Percentiles rank a stretch among this genome's conserved stretches.
Evolutionary conservation across 2,113 vertebrate species (phyloP).

Genomic region (Podocnemis expansa): DNA sequence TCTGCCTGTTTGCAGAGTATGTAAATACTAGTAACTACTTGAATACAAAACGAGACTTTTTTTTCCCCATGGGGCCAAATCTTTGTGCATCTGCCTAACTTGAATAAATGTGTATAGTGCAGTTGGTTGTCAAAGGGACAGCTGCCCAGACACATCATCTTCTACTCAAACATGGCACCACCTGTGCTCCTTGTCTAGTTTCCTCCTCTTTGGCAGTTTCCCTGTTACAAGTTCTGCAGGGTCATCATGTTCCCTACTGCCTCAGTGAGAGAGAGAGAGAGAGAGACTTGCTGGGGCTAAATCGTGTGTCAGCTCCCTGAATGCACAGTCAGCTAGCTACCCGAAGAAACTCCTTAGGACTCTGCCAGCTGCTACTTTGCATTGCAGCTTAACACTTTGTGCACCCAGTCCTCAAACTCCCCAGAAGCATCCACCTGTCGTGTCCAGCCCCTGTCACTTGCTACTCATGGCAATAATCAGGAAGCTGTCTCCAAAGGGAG

Average conservation of each 20-base stretch:
- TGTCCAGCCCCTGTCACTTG: not conserved
- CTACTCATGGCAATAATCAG: not conserved
- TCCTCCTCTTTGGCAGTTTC: not conserved
- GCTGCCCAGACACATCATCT: not conserved
- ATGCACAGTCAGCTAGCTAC: not conserved
- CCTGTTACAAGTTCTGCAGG: not conserved
- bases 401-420: not conserved
- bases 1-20: not conserved
- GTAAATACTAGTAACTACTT: not conserved
- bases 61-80: not conserved
- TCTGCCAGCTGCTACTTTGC: not conserved
- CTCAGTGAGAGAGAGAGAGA: not conserved
- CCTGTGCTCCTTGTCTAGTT: not conserved
- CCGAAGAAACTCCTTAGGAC: not conserved
- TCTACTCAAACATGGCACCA: not conserved
- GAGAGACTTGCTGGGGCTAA: not conserved
- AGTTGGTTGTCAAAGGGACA: not conserved
- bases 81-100: not conserved
- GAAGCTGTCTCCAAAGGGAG: not conserved
- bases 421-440: not conserved
- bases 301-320: not conserved
- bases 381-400: not conserved
- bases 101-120: accelerated
- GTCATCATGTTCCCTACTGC: not conserved
- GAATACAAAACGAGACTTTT: not conserved